Conservation (phyloP, 2,797 vertebrate genomes). For the Pseudochirops corinnae region DNA sequence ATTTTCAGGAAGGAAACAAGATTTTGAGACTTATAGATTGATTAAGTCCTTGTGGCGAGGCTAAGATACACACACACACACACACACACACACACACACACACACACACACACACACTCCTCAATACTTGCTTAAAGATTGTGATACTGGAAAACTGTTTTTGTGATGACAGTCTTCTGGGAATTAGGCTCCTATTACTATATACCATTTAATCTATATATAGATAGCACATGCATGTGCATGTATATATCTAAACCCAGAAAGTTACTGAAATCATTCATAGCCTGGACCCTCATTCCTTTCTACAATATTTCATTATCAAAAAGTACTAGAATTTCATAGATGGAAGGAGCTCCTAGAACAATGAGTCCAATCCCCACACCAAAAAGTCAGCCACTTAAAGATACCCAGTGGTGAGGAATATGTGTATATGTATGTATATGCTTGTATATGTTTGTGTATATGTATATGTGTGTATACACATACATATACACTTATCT, state of each 20-base stretch:
- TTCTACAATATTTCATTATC: background rate
- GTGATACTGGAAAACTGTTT: slow-evolving; percentile 50
- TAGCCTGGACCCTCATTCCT: background rate
- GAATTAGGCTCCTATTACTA: slow-evolving; percentile 14
- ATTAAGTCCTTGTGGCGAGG: slow-evolving; percentile 38
- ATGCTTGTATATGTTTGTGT: too few species aligned
- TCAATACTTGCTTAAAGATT: slow-evolving; percentile 65
- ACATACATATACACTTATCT: too few species aligned
- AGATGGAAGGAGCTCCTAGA: background rate
- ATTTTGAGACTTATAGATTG: background rate
- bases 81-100: background rate
- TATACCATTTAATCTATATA: background rate
- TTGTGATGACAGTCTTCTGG: slow-evolving; percentile 18
- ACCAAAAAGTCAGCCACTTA: background rate
- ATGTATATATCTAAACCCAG: background rate
- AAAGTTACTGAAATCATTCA: background rate
- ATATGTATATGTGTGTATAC: too few species aligned
- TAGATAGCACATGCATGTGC: background rate
- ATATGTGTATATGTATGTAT: background rate
- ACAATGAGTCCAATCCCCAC: background rate
- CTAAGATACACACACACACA: background rate
- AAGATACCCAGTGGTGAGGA: background rate
- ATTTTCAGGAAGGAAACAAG: slow-evolving; percentile 47
- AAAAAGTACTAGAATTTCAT: background rate
- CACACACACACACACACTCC: background rate